Percentiles rank a stretch among this genome's conserved stretches.
Evolutionary conservation across 2,113 vertebrate genomes (phyloP).

Genomic region (Gavialis gangeticus): DNA sequence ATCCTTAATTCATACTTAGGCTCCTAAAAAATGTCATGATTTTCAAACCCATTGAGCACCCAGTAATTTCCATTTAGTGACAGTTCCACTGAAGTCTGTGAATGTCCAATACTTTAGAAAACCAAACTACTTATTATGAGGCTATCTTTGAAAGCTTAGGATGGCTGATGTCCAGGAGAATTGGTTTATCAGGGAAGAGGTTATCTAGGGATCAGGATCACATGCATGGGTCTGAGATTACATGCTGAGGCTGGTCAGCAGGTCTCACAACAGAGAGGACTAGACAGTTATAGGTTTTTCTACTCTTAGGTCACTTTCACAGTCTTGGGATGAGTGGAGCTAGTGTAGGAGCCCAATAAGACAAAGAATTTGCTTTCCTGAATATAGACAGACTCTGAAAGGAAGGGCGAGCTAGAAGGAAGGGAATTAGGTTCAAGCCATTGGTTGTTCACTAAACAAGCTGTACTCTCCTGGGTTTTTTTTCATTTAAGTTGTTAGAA

Average conservation of each 20-base stretch:
- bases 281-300: not conserved
- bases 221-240: not conserved
- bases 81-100: not conserved
- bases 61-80: not conserved
- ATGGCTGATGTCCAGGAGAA: not conserved
- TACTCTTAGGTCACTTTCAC: not conserved
- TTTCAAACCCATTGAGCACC: not conserved
- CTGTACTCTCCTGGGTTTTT: not conserved
- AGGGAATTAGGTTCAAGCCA: not conserved
- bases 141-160: not conserved
- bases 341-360: not conserved
- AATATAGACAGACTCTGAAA: not conserved
- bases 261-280: not conserved
- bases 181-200: not conserved
- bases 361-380: not conserved
- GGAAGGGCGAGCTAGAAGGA: not conserved
- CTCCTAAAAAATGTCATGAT: not conserved
- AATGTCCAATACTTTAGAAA: not conserved
- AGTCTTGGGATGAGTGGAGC: not conserved
- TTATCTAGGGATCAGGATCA: not conserved
- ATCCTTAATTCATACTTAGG: not conserved
- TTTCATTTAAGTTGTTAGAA: not conserved
- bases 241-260: accelerated
- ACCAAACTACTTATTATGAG: not conserved
- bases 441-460: not conserved